A percentile compares a stretch with the other conserved stretches of the same genome.
These are phyloP conservation scores for Salvator merianae DNA, from an alignment of 2,113 vertebrate genomes.

Conservation along the genomic window DNA sequence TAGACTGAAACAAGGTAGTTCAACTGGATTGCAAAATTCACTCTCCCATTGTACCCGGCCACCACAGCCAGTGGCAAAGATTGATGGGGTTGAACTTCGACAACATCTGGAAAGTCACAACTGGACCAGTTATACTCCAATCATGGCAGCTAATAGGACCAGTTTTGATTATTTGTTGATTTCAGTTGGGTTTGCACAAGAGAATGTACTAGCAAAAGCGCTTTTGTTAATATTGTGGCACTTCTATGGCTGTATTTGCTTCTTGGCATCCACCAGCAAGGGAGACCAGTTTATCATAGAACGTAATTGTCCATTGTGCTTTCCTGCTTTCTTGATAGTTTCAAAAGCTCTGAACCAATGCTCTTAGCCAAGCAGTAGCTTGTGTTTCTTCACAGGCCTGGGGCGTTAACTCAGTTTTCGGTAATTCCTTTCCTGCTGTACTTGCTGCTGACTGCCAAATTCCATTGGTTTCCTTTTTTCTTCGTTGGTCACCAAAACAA, in stretches of 20 bases:
- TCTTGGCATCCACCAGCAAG: neutral
- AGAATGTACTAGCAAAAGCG: no score
- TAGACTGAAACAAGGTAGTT: no score
- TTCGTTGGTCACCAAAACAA: neutral
- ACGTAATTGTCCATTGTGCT: no score
- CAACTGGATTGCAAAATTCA: neutral
- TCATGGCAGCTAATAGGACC: no score
- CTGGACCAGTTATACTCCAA: neutral
- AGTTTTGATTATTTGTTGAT: neutral
- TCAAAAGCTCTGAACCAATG: neutral
- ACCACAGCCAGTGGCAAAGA: no score
- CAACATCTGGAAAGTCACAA: no score
- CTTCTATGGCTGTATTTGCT: neutral
- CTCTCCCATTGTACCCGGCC: neutral
- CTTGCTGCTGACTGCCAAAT: slow-evolving; percentile 10
- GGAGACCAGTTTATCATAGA: neutral
- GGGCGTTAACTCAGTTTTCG: neutral
- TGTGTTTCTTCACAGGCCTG: neutral
- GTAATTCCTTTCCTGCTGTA: neutral
- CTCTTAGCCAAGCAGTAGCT: neutral
- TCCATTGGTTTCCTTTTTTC: neutral
- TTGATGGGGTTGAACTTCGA: no score
- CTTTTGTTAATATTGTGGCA: neutral
- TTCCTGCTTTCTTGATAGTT: neutral
- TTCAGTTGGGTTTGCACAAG: neutral